Evolutionary conservation across 2,797 vertebrate species (phyloP), one percentile per base, ranked within the genome.

Genomic region (Lates japonicus): DNA sequence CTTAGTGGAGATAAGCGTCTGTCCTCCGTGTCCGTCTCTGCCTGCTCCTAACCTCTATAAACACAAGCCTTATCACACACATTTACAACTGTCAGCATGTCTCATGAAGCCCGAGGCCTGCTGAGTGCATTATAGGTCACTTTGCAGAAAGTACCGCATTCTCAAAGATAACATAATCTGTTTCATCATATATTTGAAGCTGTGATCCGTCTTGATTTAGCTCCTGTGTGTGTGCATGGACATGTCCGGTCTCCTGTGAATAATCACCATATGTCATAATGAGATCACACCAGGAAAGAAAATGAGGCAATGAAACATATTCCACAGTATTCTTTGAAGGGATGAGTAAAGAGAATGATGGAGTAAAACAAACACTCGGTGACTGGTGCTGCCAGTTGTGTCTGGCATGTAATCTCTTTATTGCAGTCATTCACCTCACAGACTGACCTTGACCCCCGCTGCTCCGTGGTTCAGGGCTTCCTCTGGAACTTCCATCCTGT

Each of bases 21-120:
- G 93, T 94, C 94, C 94, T 96, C 94, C 81, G 95, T 95, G 93
- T 85, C 88, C 70, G 89, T 94, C 95, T 91, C 93, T 91, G 93
- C 90, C 93, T 93, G 90, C 91, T 94, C 94, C 94, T 79, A 85
- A 86, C 88, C 76, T 85, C 93, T 82, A 95, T 95, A 95, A 96
- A 95, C 79, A 88, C 33, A 2, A 13, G 20, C 59, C 92, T 96
- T 95, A 95, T 95, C 93, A 9, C 77, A 80, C 9, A 22, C 78
- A 55, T 95, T 95, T 95, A 95, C 87, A 83, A 86, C 91, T 74
- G 52, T 63, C 90, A 77, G 83, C 80, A 78, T 83, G 81, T 80
- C 54, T 82, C 67, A 75, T 55, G 42, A 75, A 75, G 71, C 72
- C 55, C 4, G 55, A 51, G 69, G 63, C 37, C 80, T 72, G 85